Evolutionary conservation across 1,140 invertebrate genomes (phyloP).

Genomic region (Pseudomyrmex sp.): DNA sequence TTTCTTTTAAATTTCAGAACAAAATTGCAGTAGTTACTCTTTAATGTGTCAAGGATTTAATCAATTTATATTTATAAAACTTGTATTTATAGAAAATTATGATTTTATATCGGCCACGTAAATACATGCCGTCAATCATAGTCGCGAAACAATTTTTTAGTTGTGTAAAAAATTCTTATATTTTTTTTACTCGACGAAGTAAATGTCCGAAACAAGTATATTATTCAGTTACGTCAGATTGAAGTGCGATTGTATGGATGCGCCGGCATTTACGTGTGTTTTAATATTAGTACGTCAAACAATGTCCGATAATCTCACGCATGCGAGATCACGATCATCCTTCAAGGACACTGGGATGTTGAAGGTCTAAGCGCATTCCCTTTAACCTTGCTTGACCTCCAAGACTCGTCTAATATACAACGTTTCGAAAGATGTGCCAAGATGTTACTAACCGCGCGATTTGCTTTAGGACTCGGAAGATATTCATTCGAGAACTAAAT

Average conservation of each 20-base stretch:
- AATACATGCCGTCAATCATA: no score
- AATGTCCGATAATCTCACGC: constrained; percentile 18
- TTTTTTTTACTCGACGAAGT: no score
- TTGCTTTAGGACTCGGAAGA: not conserved
- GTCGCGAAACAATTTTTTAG: no score
- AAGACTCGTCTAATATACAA: constrained; percentile 18
- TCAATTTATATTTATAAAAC: no score
- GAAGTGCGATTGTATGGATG: not conserved
- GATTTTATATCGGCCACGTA: no score
- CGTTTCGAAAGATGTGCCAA: constrained; percentile 20
- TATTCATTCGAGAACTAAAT: not conserved
- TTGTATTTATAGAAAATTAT: no score
- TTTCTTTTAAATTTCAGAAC: no score
- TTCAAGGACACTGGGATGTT: not conserved
- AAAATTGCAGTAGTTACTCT: no score
- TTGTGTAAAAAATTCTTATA: no score
- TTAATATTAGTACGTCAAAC: constrained; percentile 14
- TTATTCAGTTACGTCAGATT: not conserved
- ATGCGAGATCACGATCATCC: constrained; percentile 9
- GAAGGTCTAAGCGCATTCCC: not conserved
- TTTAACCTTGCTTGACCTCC: constrained; percentile 58
- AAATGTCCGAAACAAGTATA: no score
- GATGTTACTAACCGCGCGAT: not conserved
- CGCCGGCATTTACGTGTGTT: not conserved
- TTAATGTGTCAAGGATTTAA: no score